These are phyloP conservation scores for Ichneumoninae sp. DNA, from an alignment of 2,888 invertebrate species.

Conservation along the genomic window DNA sequence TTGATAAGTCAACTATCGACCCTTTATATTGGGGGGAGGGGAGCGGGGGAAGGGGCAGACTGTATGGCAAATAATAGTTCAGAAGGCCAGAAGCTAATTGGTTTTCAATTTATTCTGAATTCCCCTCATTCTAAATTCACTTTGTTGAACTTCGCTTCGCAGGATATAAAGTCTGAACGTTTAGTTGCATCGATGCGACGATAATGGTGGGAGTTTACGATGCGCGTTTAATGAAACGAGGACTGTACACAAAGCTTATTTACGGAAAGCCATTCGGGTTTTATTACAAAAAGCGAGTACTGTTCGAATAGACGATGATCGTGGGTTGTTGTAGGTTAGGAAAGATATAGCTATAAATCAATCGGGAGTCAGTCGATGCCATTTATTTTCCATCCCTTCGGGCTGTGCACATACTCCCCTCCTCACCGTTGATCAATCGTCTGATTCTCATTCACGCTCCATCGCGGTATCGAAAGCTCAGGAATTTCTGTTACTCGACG, in stretches of 20 bases:
- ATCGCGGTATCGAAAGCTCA: constrained; percentile 41
- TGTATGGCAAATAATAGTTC: background rate
- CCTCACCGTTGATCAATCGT: constrained; percentile 19
- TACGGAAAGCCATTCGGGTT: background rate
- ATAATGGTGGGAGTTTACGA: background rate
- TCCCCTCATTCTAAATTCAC: background rate
- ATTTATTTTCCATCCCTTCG: constrained; percentile 42
- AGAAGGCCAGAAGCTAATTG: background rate
- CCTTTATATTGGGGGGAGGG: background rate
- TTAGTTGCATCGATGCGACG: background rate
- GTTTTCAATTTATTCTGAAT: background rate
- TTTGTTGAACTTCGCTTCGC: background rate
- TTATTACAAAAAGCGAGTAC: constrained; percentile 20
- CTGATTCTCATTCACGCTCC: constrained; percentile 21
- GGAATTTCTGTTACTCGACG: constrained; percentile 57
- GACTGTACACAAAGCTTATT: background rate
- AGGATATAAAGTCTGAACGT: background rate
- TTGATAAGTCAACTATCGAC: constrained; percentile 29
- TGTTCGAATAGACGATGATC: background rate
- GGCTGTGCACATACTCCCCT: background rate
- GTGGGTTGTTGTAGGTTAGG: background rate
- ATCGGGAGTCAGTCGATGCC: constrained; percentile 40
- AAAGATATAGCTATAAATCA: constrained; percentile 5
- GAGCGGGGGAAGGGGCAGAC: background rate
- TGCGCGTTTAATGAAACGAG: background rate